Base-by-base conservation (phyloP, 1,140 invertebrate species). In the Aphelenchoides fujianensis region DNA sequence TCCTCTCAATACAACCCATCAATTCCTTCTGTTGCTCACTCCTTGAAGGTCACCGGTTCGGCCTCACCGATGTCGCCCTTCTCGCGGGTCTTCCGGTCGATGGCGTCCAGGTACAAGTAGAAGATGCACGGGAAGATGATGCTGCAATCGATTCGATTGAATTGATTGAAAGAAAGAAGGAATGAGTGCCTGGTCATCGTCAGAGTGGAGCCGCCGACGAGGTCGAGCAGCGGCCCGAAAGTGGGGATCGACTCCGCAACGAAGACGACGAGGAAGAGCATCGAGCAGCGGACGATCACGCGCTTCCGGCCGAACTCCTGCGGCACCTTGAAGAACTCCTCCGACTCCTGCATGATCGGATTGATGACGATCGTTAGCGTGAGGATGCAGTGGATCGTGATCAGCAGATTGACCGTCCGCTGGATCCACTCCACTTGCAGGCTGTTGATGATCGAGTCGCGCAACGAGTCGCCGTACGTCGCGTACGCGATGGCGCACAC, bases 161-260 rank as follows among this genome's bases (percentile, higher is more conserved):
- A n/a, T n/a, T n/a, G n/a, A n/a, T n/a, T n/a, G n/a, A n/a, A n/a
- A 48, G 84, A 73, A 7, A 85, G 70, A n/a, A n/a, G n/a, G n/a
- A n/a, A n/a, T n/a, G n/a, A n/a, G n/a, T n/a, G n/a, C n/a, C n/a
- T n/a, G 52, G 72, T 76, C 12, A 80, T n/a, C 0, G 92, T 92
- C 0, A 91, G 91, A 0, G 91, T 93, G 0, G 93, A 88, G 0
- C 91, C 91, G n/a, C 92, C 92, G 3, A 95, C 89, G 1, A 95
- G 86, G 31, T 92, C 89, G 89, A 95, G 91, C 0, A 95, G 90
- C 19, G 92, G 86, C 73, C 93, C 92, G 82, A 95, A 95, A 73
- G 90, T 88, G 0, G 93, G 92, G 1, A 95, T 89, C 3, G 90
- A 89, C 86, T 93, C 91, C 0, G 90, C 92, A 5, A 94, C 86